Conservation (phyloP, 2,113 vertebrate species). For the Labeo rohita region DNA sequence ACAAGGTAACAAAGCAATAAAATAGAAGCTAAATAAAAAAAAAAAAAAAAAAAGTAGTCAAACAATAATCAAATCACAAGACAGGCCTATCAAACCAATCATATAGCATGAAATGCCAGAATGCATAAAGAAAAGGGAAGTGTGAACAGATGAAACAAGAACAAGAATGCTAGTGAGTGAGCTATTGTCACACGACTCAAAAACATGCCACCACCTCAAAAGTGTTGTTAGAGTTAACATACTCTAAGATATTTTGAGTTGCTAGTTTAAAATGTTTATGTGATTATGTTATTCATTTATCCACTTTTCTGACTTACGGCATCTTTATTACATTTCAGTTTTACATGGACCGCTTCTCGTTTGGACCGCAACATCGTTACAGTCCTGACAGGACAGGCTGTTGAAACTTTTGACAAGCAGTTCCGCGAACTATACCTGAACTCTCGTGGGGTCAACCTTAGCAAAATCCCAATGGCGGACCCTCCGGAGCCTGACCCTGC, state of each 20-base stretch:
- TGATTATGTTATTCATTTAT: background rate
- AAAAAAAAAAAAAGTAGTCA: background rate
- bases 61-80: background rate
- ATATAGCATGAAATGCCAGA: background rate
- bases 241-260: background rate
- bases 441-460: conserved; percentile 88
- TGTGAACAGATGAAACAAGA: background rate
- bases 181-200: background rate
- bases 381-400: conserved; percentile 89
- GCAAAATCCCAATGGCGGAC: conserved; percentile 81
- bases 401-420: conserved; percentile 91
- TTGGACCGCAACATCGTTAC: conserved; percentile 93
- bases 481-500: conserved; percentile 85
- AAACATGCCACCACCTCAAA: background rate
- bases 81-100: background rate
- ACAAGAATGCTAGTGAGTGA: background rate
- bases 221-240: background rate
- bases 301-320: background rate
- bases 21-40: background rate
- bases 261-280: background rate
- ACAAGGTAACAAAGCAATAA: background rate
- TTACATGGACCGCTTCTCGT: conserved; percentile 93
- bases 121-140: conserved; percentile 9
- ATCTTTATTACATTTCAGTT: conserved; percentile 74
- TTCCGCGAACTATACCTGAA: conserved; percentile 91